These are phyloP conservation scores for Calameuta filiformis DNA, from an alignment of 2,888 invertebrate species.

Conservation along the genomic window DNA sequence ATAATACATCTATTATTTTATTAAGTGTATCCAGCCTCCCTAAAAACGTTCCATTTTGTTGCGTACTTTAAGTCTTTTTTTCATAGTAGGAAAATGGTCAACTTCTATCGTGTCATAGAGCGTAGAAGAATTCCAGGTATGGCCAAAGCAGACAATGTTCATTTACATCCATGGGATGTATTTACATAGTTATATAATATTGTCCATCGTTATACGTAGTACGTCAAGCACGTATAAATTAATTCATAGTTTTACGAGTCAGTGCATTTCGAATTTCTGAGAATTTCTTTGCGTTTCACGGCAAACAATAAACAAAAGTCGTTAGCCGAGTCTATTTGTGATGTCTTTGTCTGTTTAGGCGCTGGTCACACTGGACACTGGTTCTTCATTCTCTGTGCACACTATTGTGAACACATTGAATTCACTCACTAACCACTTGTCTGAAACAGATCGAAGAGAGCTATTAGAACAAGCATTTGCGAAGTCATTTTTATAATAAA, in stretches of 20 bases:
- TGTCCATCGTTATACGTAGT: constrained; percentile 48
- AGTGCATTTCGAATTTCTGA: constrained; percentile 17
- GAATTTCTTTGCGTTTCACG: constrained; percentile 40
- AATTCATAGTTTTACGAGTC: constrained; percentile 44
- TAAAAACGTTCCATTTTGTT: constrained; percentile 49
- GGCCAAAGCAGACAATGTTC: constrained; percentile 48
- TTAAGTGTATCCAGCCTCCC: constrained; percentile 57
- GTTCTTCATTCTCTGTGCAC: constrained; percentile 45
- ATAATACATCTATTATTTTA: constrained; percentile 61
- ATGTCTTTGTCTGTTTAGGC: constrained; percentile 34
- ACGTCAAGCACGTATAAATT: constrained; percentile 51
- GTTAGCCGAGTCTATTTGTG: constrained; percentile 31
- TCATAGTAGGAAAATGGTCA: constrained; percentile 57
- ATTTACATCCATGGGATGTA: constrained; percentile 61
- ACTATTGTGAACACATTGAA: constrained; percentile 55
- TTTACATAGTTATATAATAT: constrained; percentile 48
- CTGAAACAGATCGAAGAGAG: constrained; percentile 36
- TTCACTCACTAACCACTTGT: constrained; percentile 60
- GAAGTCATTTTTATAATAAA: background rate
- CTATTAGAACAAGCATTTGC: background rate
- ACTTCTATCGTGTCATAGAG: constrained; percentile 57
- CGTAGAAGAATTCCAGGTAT: constrained; percentile 56
- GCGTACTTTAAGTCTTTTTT: constrained; percentile 25
- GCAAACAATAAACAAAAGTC: constrained; percentile 46
- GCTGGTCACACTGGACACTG: constrained; percentile 44